A percentile compares a stretch with the other conserved stretches of the same genome.
These are phyloP conservation scores for Axinella damicornis DNA, from an alignment of 37 sponge, comb jelly and placozoan species.

Conservation along the genomic window DNA sequence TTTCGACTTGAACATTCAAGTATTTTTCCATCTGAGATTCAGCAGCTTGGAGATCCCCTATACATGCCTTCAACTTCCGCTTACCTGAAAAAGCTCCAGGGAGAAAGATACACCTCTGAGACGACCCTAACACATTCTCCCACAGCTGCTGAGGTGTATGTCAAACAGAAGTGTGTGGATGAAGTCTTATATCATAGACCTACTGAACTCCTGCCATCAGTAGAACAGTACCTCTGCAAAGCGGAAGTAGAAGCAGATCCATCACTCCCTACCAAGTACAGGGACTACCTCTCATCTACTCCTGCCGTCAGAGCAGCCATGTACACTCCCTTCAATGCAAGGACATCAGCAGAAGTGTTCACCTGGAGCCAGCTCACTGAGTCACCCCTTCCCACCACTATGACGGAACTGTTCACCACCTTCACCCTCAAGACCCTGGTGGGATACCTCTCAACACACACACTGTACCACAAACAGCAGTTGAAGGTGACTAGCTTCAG, in stretches of 20 bases:
- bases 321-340: conserved; percentile 11
- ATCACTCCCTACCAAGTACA: not conserved
- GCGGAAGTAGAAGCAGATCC: not conserved
- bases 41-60: too few species aligned
- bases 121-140: too few species aligned
- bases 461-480: not conserved
- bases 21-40: too few species aligned
- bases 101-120: too few species aligned
- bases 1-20: too few species aligned
- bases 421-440: conserved; percentile 9
- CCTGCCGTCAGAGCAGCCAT: conserved; percentile 5
- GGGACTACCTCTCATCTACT: not conserved
- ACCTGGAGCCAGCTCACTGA: not conserved
- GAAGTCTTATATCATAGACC: not conserved
- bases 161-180: not conserved
- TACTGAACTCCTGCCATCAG: not conserved
- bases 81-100: too few species aligned
- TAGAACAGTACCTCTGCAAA: not conserved
- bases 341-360: conserved; percentile 4
- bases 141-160: not conserved
- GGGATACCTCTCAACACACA: not conserved
- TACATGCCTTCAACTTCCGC: too few species aligned
- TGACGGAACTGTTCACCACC: conserved; percentile 11
- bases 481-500: not conserved
- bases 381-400: not conserved